Conservation (phyloP, 2,113 vertebrate genomes). For the Pangasianodon gigas region DNA sequence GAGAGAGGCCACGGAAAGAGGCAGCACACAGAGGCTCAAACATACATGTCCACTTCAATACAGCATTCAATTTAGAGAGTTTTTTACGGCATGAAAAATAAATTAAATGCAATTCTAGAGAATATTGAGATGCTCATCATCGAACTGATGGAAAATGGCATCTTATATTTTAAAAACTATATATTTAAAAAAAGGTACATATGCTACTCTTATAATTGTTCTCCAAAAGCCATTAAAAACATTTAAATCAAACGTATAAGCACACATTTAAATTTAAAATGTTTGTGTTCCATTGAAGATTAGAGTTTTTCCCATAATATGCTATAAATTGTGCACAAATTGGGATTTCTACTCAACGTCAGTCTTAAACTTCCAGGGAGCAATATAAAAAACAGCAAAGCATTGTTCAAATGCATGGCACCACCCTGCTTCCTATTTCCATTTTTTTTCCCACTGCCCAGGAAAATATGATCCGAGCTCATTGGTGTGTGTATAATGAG, state of each 20-base stretch:
- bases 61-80: slow-evolving; percentile 16
- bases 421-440: slow-evolving; percentile 73
- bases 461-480: slow-evolving; percentile 78
- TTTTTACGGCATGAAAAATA: slow-evolving; percentile 34
- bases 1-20: slow-evolving; percentile 50
- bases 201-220: not conserved
- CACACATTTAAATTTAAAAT: not conserved
- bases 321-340: slow-evolving; percentile 26
- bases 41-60: slow-evolving; percentile 30
- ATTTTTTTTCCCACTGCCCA: slow-evolving; percentile 66
- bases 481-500: slow-evolving; percentile 85
- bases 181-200: not conserved
- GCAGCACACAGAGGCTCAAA: slow-evolving; percentile 22
- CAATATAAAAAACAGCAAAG: slow-evolving; percentile 67
- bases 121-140: not conserved
- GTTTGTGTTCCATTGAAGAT: not conserved
- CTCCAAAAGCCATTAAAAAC: not conserved
- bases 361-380: slow-evolving; percentile 58
- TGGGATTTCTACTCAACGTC: slow-evolving; percentile 6
- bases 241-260: not conserved
- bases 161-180: not conserved
- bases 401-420: slow-evolving; percentile 76
- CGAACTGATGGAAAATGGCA: not conserved
- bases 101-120: not conserved
- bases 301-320: not conserved